Evolutionary conservation across 2,888 invertebrate genomes (phyloP), one percentile per base, ranked within the genome.

Genomic region (Pimpla rufipes): DNA sequence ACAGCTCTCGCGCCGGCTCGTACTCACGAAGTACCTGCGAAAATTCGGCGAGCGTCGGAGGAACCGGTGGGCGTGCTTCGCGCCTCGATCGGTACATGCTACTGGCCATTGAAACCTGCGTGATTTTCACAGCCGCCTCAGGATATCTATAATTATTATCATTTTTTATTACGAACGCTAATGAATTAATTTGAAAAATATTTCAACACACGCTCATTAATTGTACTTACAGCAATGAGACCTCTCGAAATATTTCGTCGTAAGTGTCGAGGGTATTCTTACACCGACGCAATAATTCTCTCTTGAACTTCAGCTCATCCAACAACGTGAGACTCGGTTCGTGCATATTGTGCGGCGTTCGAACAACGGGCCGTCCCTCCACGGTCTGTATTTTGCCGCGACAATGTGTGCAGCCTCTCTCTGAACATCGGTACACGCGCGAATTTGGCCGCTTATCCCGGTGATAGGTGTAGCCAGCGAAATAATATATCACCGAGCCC

Each of bases 321-420:
- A 37, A 8, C 16, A 37, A 42, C 4, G 62, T 64, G 18, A 40
- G 18, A 18, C 18, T 64, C 18, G 62, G 40, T 10, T n/a, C n/a
- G 37, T 64, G 18, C 40, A 64, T 64, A 11, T 64, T 64, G 37
- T 64, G 62, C 21, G 40, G 18, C 21, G 21, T 64, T 7, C 62
- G 40, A 11, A 42, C 10, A 2, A 1, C 10, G 11, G 40, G 18
- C 8, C 21, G 40, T 18, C 62, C 62, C 11, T 18, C 40, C 40
- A 40, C 42, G 16, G 16, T n/a, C 8, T 64, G 62, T 11, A 40
- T 18, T 18, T 13, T 64, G 2, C 62, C 62, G 10, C 62, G 62
- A 40, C 62, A 64, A 11, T 40, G 16, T 16, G 18, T 18, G 40
- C 21, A 18, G 18, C 18, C 0, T 42, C 21, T 64, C 4, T 18